Base-by-base conservation (phyloP, 2,888 invertebrate species). In the Acanthoscelides obtectus region DNA sequence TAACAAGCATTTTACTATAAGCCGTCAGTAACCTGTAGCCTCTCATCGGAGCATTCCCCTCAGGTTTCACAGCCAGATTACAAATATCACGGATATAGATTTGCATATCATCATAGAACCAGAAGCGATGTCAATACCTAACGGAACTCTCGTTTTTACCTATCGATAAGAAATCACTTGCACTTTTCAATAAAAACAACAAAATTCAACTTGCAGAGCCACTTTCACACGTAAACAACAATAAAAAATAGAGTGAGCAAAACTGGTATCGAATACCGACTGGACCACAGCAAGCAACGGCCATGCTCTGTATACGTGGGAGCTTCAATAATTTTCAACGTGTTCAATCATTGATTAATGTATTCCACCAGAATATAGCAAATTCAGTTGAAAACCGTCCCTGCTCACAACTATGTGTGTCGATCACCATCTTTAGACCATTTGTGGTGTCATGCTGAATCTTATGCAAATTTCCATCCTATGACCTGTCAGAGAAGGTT, bases 151-250 rank as follows among this genome's bases (percentile, higher is more conserved):
- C 45, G 17, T 1, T 45, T 45, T 45, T 45, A 45, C 45, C 45
- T 45, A 45, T 45, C 45, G 45, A 45, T 45, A 45, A 45, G 45
- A 66, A 72, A 70, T 67, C 65, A 70, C 70, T 72, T 45, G 65
- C 69, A 72, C 69, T 72, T 70, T 70, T 72, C 67, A 68, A 67
- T 27, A 25, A 21, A 64, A 70, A 68, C 70, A 68, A 72, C 64
- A 72, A 65, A 65, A 70, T 72, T 68, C 20, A 72, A 69, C 67
- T 65, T 19, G 69, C 65, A 68, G 20, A 72, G 68, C 70, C 72
- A 72, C 72, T 72, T 72, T 72, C 72, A 72, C 72, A 72, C 70
- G 70, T 68, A 72, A 20, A 66, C 66, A 66, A 68, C 70, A 70
- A 70, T 68, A 70, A 72, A 72, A 72, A 72, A 72, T 22, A 64